Percentiles rank a stretch among this genome's conserved stretches.
Evolutionary conservation across 2,888 invertebrate species (phyloP).

Genomic region (Diachrysia chrysitis): DNA sequence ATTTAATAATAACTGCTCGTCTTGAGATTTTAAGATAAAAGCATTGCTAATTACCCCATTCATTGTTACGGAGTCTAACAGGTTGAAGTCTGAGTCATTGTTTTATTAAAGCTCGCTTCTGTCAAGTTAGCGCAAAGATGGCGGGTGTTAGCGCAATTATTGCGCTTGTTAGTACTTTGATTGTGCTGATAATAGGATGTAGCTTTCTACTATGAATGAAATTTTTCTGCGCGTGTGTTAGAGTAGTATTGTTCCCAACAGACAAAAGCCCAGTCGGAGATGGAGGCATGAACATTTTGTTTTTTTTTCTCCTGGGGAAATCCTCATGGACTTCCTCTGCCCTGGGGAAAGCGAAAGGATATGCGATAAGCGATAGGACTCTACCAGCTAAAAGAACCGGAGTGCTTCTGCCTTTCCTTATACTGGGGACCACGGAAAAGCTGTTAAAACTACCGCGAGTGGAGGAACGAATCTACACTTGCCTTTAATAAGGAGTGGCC

Average conservation of each 20-base stretch:
- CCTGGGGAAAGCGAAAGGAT: too few species aligned
- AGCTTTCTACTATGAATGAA: neutral
- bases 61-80: slow-evolving; percentile 53
- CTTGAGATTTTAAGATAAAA: slow-evolving; percentile 68
- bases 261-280: too few species aligned
- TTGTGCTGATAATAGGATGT: neutral
- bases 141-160: neutral
- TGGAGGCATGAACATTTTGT: too few species aligned
- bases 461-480: too few species aligned
- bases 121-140: neutral
- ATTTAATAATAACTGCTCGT: slow-evolving; percentile 68
- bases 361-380: too few species aligned
- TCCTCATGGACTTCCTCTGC: too few species aligned
- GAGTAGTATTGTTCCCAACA: neutral
- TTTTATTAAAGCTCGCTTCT: neutral
- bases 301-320: too few species aligned
- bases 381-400: too few species aligned
- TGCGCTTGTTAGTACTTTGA: neutral
- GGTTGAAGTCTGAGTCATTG: slow-evolving; percentile 34
- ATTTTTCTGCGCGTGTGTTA: neutral
- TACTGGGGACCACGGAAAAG: too few species aligned
- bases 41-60: slow-evolving; percentile 68
- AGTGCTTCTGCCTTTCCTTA: too few species aligned
- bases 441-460: too few species aligned
- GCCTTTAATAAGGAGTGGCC: too few species aligned